Base-by-base conservation (phyloP, 2,888 invertebrate species). In the Arge pagana region DNA sequence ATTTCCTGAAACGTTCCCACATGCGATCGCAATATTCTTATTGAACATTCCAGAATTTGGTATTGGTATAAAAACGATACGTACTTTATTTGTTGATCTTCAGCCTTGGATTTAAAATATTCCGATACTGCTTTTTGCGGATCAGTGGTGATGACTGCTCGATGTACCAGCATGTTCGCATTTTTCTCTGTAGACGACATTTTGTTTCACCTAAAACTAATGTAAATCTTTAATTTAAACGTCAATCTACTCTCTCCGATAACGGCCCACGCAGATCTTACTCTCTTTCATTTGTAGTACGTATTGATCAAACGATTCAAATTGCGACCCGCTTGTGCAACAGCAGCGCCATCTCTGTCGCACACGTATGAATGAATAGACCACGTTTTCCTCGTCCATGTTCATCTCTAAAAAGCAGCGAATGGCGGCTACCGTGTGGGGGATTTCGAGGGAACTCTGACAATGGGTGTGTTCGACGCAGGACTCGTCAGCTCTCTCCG, bases 321-420 rank as follows among this genome's bases (percentile, higher is more conserved):
- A 78, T 96, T 93, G 77, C 95, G 95, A 31, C 93, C 93, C 6
- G 89, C 88, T 54, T 84, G 85, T 45, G 84, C 78, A 24, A 97
- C 77, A 0, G 89, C 89, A n/a, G 84, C 79, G 68, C 91, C 88
- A 66, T 90, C 90, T 71, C 90, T 90, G 62, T 89, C 89, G 66
- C 90, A 85, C 63, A 97, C 96, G 0, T 82, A 77, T 82, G 63
- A 2, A 67, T 45, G 3, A 7, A n/a, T n/a, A n/a, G n/a, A n/a
- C n/a, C n/a, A n/a, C n/a, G n/a, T n/a, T n/a, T n/a, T n/a, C n/a
- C n/a, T n/a, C n/a, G n/a, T n/a, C n/a, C n/a, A n/a, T n/a, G n/a
- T n/a, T n/a, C n/a, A n/a, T n/a, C n/a, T n/a, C n/a, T n/a, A n/a
- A n/a, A n/a, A n/a, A n/a, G n/a, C n/a, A n/a, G n/a, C n/a, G n/a